Evolutionary conservation across 2,888 invertebrate species (phyloP).

Genomic region (Chydorus sphaericus): DNA sequence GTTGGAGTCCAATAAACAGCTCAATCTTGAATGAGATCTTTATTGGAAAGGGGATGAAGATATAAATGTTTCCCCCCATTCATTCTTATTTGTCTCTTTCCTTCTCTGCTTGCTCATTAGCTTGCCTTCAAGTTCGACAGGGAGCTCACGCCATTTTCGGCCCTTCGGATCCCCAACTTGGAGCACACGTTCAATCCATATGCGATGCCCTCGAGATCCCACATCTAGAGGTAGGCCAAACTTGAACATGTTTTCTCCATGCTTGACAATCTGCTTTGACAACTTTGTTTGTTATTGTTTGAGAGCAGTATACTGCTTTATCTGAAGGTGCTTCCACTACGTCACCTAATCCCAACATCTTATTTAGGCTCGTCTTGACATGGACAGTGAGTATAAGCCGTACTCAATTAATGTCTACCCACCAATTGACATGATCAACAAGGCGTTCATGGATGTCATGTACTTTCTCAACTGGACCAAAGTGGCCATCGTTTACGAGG

Average conservation of each 20-base stretch:
- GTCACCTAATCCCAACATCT: neutral
- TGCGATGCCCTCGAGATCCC: slow-evolving; percentile 68
- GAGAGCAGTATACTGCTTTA: no score
- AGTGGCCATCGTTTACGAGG: slow-evolving; percentile 85
- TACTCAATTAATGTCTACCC: slow-evolving; percentile 68
- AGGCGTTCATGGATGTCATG: slow-evolving; percentile 71
- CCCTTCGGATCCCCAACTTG: slow-evolving; percentile 54
- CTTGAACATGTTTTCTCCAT: no score
- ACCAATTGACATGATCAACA: slow-evolving; percentile 51
- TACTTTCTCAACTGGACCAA: slow-evolving; percentile 80
- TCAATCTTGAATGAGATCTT: no score
- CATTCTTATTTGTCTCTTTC: neutral
- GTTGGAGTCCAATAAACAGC: no score
- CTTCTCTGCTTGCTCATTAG: slow-evolving; percentile 34
- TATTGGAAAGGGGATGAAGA: no score
- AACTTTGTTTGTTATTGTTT: neutral
- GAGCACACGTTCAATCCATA: slow-evolving; percentile 61
- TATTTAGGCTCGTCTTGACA: slow-evolving; percentile 39
- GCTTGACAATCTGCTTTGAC: neutral
- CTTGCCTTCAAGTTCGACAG: slow-evolving; percentile 50
- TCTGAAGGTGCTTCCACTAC: no score
- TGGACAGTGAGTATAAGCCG: slow-evolving; percentile 36
- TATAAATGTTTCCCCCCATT: neutral
- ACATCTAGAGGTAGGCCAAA: slow-evolving; percentile 46
- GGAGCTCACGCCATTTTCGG: slow-evolving; percentile 64